A percentile compares a stretch with the other conserved stretches of the same genome.
Evolutionary conservation across 2,888 invertebrate species (phyloP).

Genomic region (Cyaniris semiargus): DNA sequence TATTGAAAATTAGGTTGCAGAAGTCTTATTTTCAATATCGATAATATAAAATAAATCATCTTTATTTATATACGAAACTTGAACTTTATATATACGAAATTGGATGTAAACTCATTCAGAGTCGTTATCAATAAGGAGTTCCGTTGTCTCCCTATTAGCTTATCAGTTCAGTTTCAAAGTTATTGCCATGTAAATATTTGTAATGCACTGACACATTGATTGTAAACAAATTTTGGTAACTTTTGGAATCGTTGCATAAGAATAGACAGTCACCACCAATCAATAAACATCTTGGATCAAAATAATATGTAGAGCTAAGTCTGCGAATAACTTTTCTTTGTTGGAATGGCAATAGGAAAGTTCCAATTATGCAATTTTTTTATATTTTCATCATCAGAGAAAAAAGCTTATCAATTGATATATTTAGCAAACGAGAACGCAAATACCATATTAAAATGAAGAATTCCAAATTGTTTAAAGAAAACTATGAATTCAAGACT

Average conservation of each 20-base stretch:
- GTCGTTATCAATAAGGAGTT: conserved; percentile 15
- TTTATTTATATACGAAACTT: too few species aligned
- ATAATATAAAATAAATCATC: not conserved
- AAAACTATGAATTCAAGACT: not conserved
- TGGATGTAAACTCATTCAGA: conserved; percentile 10
- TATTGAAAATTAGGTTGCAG: not conserved
- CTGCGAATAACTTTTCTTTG: not conserved
- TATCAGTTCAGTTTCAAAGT: conserved; percentile 19
- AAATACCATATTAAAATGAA: not conserved
- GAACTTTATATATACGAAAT: not conserved
- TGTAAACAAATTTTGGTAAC: not conserved
- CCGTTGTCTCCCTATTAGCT: conserved; percentile 19
- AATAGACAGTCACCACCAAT: not conserved
- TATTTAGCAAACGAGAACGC: not conserved
- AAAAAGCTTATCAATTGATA: not conserved
- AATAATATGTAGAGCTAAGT: not conserved
- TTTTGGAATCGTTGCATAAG: not conserved
- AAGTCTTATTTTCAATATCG: not conserved
- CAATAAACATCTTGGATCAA: not conserved
- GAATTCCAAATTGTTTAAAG: not conserved
- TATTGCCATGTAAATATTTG: conserved; percentile 2
- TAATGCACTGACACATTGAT: not conserved
- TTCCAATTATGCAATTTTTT: not conserved
- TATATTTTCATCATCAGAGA: not conserved
- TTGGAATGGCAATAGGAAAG: not conserved